Base-by-base conservation (phyloP, 2,797 vertebrate species). In the Chromobotia macracanthus region DNA sequence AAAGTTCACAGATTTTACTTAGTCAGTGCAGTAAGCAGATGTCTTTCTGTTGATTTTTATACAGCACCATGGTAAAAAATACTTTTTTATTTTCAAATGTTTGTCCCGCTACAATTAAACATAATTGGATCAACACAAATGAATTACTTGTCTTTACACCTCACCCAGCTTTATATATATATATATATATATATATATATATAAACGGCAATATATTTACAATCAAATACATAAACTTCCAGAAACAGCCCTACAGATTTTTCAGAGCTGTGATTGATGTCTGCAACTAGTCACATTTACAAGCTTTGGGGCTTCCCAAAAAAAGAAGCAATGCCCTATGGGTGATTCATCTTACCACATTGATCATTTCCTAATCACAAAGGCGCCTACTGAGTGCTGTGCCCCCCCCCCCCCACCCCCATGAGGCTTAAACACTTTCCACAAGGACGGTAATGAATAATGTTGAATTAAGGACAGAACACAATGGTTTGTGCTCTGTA, bases 341-440 rank as follows among this genome's bases (percentile, higher is more conserved):
- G 85, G 86, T 87, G 84, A 83, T 89, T 87, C 84, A 68, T 90
- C 81, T 85, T 68, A 79, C 71, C 53, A 81, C 88, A 88, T 84
- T 88, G 88, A 92, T 90, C 86, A 88, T 86, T 88, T 87, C 55
- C 83, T 90, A 89, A 91, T 89, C 86, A 90, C 87, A 88, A 78
- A 48, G 48, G 55, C 60, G 66, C 31, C 58, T 51, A 16, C 28
- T 31, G 76, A 72, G 75, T 66, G 18, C 11, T 65, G 11, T 6
- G 15, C 31, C 64, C 35, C 12, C 56, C 56, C 0, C 31, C 6
- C 31, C 31, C 31, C 31, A 2, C 12, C 67, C 77, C 53, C 67
- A 80, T 38, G 15, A 61, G 46, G 46, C 25, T 50, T 50, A 76
- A 77, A 67, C 31, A 58, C 35, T 63, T 63, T 44, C 28, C n/a